Conservation (phyloP, 2,797 vertebrate genomes). For the Pipistrellus nathusii region DNA sequence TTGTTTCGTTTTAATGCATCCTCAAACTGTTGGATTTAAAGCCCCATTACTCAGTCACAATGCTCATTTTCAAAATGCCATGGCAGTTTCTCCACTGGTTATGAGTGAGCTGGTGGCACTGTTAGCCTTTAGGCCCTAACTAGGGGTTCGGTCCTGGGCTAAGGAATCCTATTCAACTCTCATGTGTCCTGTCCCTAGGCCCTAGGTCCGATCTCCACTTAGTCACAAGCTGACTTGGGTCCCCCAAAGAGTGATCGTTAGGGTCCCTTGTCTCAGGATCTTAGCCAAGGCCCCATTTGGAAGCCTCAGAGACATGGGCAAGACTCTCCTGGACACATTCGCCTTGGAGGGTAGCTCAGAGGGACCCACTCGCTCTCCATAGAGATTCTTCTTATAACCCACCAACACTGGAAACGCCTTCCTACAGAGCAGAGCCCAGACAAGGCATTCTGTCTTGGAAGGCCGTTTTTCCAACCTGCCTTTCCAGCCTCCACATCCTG, state of each 20-base stretch:
- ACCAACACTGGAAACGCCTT: not conserved
- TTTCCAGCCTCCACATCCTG: not conserved
- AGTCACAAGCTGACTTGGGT: not conserved
- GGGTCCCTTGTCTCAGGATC: not conserved
- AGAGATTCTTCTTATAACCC: not conserved
- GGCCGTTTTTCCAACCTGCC: not conserved
- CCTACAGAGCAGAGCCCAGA: not conserved
- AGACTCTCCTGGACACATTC: not conserved
- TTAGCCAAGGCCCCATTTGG: not conserved
- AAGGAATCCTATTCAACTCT: not conserved
- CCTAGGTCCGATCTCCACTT: too few relatives aligned
- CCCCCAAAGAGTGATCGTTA: not conserved
- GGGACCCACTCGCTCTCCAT: not conserved
- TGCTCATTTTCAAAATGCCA: not conserved
- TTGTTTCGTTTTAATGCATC: not conserved
- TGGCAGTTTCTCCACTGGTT: not conserved
- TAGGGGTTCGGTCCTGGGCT: not conserved
- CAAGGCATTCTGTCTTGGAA: not conserved
- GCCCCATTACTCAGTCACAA: not conserved
- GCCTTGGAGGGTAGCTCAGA: not conserved
- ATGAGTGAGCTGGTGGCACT: too few relatives aligned
- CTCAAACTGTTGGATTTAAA: not conserved
- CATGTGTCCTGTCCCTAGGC: not conserved
- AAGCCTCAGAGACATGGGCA: not conserved
- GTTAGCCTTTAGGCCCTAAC: not conserved